These are phyloP conservation scores for Glaucidium brasilianum DNA, from an alignment of 2,113 vertebrate species.

Conservation along the genomic window DNA sequence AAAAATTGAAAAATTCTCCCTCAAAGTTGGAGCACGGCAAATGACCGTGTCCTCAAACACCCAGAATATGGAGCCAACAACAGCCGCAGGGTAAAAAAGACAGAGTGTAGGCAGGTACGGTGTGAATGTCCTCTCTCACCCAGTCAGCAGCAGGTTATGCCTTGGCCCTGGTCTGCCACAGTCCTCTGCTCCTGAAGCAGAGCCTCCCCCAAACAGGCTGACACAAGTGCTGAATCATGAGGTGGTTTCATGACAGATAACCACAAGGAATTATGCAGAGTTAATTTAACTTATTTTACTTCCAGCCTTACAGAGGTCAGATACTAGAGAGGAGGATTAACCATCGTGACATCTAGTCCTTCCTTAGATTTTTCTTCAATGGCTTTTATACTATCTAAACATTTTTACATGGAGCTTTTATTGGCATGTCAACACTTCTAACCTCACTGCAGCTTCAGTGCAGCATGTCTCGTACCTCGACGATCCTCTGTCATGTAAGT, in stretches of 20 bases:
- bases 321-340: constrained; percentile 31
- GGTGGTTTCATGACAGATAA: constrained; percentile 30
- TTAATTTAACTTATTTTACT: constrained; percentile 44
- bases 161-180: not conserved
- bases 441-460: not conserved
- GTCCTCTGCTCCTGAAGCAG: not conserved
- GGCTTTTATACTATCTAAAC: constrained; percentile 9
- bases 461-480: not conserved
- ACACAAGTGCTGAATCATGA: not conserved
- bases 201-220: not conserved
- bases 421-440: not conserved
- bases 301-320: constrained; percentile 21
- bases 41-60: not conserved
- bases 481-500: not conserved
- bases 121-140: not conserved
- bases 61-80: not conserved
- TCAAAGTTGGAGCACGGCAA: constrained; percentile 48
- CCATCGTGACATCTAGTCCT: not conserved
- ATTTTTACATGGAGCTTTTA: constrained; percentile 22
- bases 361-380: not conserved
- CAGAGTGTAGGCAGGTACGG: not conserved
- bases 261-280: not conserved
- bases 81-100: not conserved
- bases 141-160: not conserved
- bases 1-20: constrained; percentile 75